Conservation (phyloP, 2,888 invertebrate species). For the Cremastinae sp. region DNA sequence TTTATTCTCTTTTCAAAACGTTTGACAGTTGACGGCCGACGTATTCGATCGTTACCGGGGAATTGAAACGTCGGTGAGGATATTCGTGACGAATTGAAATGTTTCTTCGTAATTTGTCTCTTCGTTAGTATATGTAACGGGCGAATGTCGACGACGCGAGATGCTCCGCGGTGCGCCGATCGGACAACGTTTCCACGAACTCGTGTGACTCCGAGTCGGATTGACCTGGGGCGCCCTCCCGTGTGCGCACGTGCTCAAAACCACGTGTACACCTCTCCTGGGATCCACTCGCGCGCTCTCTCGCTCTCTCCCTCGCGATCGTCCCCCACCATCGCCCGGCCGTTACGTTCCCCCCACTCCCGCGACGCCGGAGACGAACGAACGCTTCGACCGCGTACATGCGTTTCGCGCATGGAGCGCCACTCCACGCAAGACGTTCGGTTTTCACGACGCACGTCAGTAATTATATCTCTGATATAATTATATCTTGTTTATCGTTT, state of each 20-base stretch:
- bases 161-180: constrained; percentile 21
- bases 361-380: neutral
- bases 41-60: no score
- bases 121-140: no score
- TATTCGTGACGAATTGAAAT: neutral
- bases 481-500: no score
- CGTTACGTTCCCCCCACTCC: constrained; percentile 19
- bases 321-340: constrained; percentile 7
- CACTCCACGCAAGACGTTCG: no score
- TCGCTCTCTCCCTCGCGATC: constrained; percentile 21
- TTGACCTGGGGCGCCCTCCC: constrained; percentile 42
- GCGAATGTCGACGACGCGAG: neutral
- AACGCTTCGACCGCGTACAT: neutral
- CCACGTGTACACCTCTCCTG: constrained; percentile 55
- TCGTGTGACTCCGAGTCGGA: constrained; percentile 3
- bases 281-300: constrained; percentile 30
- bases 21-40: no score
- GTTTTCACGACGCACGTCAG: neutral
- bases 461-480: no score
- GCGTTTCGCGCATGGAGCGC: neutral
- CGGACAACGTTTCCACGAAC: neutral
- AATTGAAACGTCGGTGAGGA: no score
- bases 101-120: no score
- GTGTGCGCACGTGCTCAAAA: constrained; percentile 57
- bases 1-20: no score